Evolutionary conservation across 2,113 vertebrate genomes (phyloP).

Genomic region (Fregata magnificens): DNA sequence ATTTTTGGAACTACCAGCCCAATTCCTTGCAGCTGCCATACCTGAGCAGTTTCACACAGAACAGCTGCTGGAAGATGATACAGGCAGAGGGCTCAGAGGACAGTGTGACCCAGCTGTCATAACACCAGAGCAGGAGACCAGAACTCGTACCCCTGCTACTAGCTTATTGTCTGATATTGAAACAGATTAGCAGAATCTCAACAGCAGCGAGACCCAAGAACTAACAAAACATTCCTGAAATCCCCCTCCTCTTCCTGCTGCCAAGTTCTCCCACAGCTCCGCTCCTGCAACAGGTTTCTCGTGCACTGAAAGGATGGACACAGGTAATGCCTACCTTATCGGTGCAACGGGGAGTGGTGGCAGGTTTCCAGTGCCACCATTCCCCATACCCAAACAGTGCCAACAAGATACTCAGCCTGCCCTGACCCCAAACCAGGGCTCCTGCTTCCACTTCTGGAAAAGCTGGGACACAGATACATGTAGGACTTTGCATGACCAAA

Average conservation of each 20-base stretch:
- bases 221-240: neutral
- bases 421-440: neutral
- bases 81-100: neutral
- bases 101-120: fast-evolving
- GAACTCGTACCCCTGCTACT: neutral
- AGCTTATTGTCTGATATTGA: neutral
- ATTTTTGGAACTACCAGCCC: neutral
- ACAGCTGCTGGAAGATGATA: neutral
- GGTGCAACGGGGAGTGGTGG: neutral
- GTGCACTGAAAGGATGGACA: neutral
- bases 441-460: neutral
- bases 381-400: too few relatives aligned
- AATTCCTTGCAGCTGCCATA: neutral
- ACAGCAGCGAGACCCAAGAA: fast-evolving
- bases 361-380: neutral
- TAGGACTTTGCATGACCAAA: neutral
- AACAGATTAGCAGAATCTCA: neutral
- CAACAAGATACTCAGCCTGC: neutral
- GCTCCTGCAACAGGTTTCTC: neutral
- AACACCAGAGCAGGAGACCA: neutral
- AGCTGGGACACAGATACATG: neutral
- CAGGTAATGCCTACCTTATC: neutral
- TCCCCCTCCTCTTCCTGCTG: neutral
- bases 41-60: neutral
- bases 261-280: neutral